These are phyloP conservation scores for Stratiomys singularior DNA, from an alignment of 2,888 invertebrate species.

Conservation along the genomic window DNA sequence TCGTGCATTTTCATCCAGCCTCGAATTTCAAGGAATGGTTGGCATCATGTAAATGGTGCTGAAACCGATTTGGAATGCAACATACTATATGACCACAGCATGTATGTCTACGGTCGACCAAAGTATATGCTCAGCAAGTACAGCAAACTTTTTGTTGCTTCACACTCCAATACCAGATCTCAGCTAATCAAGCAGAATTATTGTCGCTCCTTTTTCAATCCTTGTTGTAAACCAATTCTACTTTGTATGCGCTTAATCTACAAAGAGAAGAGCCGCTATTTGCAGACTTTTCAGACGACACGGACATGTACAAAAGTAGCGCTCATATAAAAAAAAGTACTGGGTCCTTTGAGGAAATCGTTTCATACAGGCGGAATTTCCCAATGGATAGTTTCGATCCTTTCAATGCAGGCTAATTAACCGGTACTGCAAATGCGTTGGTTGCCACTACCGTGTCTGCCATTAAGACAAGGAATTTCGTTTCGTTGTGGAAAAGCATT, in stretches of 20 bases:
- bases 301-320: no score
- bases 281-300: background rate
- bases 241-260: background rate
- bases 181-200: background rate
- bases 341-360: background rate
- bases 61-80: no score
- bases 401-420: conserved; percentile 10
- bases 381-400: background rate
- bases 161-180: no score
- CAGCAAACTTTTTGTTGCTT: no score
- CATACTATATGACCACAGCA: no score
- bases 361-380: background rate
- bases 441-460: no score
- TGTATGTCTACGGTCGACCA: no score
- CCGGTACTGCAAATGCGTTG: background rate
- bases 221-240: background rate
- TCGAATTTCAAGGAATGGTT: no score
- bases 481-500: background rate
- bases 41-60: no score
- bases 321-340: background rate
- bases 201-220: background rate
- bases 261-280: background rate
- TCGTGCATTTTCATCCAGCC: no score
- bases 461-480: background rate
- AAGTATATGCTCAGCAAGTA: no score